These are phyloP conservation scores for Ibycter americanus DNA, from an alignment of 2,797 vertebrate species.

Conservation along the genomic window DNA sequence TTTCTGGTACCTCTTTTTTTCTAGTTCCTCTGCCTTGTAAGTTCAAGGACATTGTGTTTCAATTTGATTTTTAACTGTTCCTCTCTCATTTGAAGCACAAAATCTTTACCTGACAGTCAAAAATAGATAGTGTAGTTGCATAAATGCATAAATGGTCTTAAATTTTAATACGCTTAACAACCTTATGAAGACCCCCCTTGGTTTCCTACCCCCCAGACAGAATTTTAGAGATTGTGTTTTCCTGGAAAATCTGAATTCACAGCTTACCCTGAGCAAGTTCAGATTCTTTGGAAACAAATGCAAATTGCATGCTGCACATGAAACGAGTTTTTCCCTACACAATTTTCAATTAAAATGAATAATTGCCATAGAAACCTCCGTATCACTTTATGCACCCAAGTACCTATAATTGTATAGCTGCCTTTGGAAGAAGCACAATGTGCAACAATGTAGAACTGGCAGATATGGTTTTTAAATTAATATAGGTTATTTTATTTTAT, in stretches of 20 bases:
- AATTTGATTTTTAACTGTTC: background rate
- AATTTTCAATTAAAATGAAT: constrained; percentile 61
- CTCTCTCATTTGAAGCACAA: background rate
- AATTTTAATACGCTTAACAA: background rate
- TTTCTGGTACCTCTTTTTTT: background rate
- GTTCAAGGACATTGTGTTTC: background rate
- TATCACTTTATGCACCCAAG: constrained; percentile 17
- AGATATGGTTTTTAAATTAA: constrained; percentile 11
- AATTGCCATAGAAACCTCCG: constrained; percentile 9
- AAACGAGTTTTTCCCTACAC: background rate
- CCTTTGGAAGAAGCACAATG: background rate
- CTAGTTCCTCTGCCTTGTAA: background rate
- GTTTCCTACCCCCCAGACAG: background rate
- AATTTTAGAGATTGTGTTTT: background rate
- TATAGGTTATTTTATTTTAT: background rate
- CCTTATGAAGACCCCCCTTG: background rate
- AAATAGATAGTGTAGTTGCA: background rate
- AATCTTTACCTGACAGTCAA: background rate
- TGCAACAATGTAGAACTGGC: background rate
- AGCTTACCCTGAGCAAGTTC: background rate
- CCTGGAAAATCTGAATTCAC: background rate
- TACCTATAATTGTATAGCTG: constrained; percentile 1
- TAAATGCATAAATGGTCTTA: background rate
- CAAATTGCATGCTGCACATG: background rate
- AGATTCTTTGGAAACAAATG: constrained; percentile 25